Base-by-base conservation (phyloP, 2,797 vertebrate genomes). In the Coluber constrictor region DNA sequence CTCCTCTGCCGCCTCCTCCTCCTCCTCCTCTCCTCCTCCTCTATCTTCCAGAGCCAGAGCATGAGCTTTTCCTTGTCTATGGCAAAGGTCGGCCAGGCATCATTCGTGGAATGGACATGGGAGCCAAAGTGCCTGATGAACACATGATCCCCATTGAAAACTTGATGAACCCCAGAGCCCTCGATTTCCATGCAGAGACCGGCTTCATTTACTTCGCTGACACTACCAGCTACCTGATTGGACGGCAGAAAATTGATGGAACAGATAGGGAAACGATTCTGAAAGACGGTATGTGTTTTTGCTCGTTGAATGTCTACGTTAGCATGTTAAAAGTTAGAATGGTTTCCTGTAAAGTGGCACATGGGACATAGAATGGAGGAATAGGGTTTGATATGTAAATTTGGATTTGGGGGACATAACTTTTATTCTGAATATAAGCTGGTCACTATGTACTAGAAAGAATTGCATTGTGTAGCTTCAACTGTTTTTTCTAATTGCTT, bases 91-190 rank as follows among this genome's bases (percentile, higher is more conserved):
- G 99, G 0, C 99, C 99, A 0, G 99, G 99, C 90, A 98, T 99
- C 96, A 99, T 99, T 96, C 98, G 99, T 0, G 99, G 99, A 37
- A 99, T 99, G 99, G 99, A 99, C 95, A 98, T 99, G 98, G 99
- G 98, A 0, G 98, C 98, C 89, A 99, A 98, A 94, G 98, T 99
- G 54, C 99, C 99, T 0, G 99, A 99, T 0, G 99, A 99, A 95
- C 99, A 99, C 97, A 99, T 99, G 98, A 99, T 99, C 95, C 99
- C 99, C 95, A 99, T 99, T 0, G 99, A 99, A 97, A 99, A 99
- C 98, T 98, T 99, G 59, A 99, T 99, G 98, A 99, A 99, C 96
- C 99, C 99, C 8, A 97, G 99, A 54, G 99, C 99, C 0, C 96
- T 99, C 97, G 99, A 99, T 96, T 99, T 99, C 97, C 99, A 99